Conservation (phyloP, 2,888 invertebrate genomes). For the Druceiella hillmani region DNA sequence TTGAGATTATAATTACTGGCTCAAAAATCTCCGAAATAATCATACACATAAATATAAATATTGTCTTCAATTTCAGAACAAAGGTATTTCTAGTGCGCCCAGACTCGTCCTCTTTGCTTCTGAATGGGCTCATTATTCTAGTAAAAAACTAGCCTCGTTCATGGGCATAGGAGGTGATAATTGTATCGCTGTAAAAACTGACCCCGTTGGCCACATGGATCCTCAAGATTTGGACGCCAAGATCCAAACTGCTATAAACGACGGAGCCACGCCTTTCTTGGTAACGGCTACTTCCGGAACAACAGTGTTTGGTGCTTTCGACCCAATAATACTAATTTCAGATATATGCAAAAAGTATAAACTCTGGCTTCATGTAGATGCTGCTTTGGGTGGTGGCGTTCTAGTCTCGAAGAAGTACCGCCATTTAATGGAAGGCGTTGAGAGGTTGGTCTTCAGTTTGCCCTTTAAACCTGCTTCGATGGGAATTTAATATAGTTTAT, state of each 20-base stretch:
- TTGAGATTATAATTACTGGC: no score
- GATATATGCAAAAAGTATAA: slow-evolving; percentile 69
- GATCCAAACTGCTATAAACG: slow-evolving; percentile 54
- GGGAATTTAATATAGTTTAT: no score
- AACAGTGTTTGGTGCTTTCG: slow-evolving; percentile 86
- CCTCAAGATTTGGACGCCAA: slow-evolving; percentile 57
- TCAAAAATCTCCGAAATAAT: no score
- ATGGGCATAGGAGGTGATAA: slow-evolving; percentile 85
- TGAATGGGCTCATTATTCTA: slow-evolving; percentile 88
- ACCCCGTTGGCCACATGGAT: slow-evolving; percentile 66
- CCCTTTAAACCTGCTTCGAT: no score
- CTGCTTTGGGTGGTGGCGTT: slow-evolving; percentile 89
- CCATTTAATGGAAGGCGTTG: slow-evolving; percentile 68
- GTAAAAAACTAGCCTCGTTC: slow-evolving; percentile 79
- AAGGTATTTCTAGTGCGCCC: slow-evolving; percentile 65
- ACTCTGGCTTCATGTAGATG: slow-evolving; percentile 90
- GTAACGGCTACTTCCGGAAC: slow-evolving; percentile 86
- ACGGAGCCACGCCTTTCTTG: slow-evolving; percentile 70
- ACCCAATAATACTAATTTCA: slow-evolving; percentile 71
- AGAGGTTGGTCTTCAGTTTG: slow-evolving; percentile 56
- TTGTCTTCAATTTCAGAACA: slow-evolving; percentile 42
- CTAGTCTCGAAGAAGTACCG: slow-evolving; percentile 71
- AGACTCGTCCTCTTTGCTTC: slow-evolving; percentile 79
- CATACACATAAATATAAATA: slow-evolving; percentile 3
- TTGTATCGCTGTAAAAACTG: slow-evolving; percentile 71